phyloP scores from a whole-genome alignment of 1,140 invertebrate species.

The Caenorhabditis elegans region WBcel235 BX284602.5:10420501-10421000 shows the following conservation, averaged over 20 bases:
- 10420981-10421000: conserved; percentile 1
- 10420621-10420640: conserved; percentile 34
- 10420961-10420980: background rate
- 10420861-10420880: conserved; percentile 32
- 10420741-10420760: conserved; percentile 28
- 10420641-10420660: too few relatives aligned
- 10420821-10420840: background rate
- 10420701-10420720: conserved; percentile 43
- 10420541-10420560: conserved; percentile 43
- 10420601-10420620: background rate
- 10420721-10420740: conserved; percentile 36
- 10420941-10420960: conserved; percentile 32
- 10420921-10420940: background rate
- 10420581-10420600: background rate
- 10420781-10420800: conserved; percentile 38
- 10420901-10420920: background rate
- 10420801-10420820: conserved; percentile 33
- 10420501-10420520: conserved; percentile 41
- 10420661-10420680: too few relatives aligned
- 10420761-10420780: conserved; percentile 43
- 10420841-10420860: conserved; percentile 21
- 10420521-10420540: conserved; percentile 43
- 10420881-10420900: conserved; percentile 40
- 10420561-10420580: conserved; percentile 34
- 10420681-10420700: background rate